Evolutionary conservation across 2,113 vertebrate species (phyloP).

Genomic region (Podarcis cretensis): DNA sequence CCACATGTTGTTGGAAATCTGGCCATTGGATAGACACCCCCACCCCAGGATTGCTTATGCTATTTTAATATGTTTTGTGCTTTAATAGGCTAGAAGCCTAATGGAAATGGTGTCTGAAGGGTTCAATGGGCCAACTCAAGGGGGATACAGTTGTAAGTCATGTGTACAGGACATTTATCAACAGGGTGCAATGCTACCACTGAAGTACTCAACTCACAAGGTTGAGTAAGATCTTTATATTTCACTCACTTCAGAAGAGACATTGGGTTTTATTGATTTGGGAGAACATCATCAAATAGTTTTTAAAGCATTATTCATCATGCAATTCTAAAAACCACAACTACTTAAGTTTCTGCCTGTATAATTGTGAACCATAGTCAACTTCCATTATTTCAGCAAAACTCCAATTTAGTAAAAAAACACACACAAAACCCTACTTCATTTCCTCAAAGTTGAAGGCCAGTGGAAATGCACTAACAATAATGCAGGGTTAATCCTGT

Average conservation of each 20-base stretch:
- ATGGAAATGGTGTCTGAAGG: no score
- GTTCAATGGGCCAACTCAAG: no score
- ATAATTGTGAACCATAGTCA: background rate
- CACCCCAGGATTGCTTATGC: no score
- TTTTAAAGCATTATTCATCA: background rate
- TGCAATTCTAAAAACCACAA: background rate
- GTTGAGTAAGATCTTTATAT: background rate
- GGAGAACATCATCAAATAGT: background rate
- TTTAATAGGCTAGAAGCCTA: no score
- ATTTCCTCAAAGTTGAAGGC: conserved; percentile 13
- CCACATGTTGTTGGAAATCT: no score
- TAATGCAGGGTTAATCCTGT: background rate
- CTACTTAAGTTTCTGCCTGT: background rate
- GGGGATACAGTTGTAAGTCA: no score
- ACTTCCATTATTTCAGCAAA: background rate
- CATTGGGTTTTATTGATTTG: background rate
- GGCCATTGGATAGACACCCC: no score
- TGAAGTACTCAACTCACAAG: background rate
- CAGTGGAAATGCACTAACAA: background rate
- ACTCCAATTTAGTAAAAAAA: background rate
- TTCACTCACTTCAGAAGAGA: background rate
- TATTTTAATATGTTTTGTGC: no score
- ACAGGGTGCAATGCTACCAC: background rate
- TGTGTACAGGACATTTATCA: background rate
- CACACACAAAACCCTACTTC: no score